A percentile compares a stretch with the other conserved stretches of the same genome.
Evolutionary conservation across 1,140 invertebrate genomes (phyloP).

Genomic region (Macrosteles quadrilineatus): DNA sequence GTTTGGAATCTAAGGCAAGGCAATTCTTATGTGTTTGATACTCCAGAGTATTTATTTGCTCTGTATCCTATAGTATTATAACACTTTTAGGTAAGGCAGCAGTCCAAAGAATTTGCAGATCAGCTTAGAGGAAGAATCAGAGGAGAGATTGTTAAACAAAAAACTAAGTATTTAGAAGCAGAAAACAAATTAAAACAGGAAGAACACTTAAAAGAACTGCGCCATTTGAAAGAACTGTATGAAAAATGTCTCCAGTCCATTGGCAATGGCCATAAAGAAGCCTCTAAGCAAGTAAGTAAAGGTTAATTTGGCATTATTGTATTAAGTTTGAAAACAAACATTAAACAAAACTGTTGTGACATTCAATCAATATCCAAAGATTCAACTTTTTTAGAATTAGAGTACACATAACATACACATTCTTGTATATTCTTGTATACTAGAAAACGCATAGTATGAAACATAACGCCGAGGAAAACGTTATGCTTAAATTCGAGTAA

Average conservation of each 20-base stretch:
- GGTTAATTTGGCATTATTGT: too few relatives aligned
- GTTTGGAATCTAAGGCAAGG: too few relatives aligned
- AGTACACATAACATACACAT: too few relatives aligned
- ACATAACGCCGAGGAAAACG: too few relatives aligned
- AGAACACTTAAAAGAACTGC: background rate
- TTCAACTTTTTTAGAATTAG: too few relatives aligned
- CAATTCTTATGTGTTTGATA: background rate
- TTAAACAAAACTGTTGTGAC: too few relatives aligned
- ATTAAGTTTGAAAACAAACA: too few relatives aligned
- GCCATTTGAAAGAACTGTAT: background rate
- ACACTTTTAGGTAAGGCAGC: background rate
- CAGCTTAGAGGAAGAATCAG: background rate
- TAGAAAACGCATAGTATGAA: too few relatives aligned
- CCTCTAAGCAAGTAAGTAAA: constrained; percentile 4
- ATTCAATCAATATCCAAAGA: too few relatives aligned
- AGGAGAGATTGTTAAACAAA: background rate
- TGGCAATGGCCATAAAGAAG: constrained; percentile 1
- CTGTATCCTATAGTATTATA: too few relatives aligned
- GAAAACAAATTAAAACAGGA: background rate
- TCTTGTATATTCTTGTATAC: too few relatives aligned
- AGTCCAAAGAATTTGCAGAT: constrained; percentile 8
- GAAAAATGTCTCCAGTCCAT: background rate
- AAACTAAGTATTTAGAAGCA: background rate
- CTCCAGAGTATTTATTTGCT: background rate
- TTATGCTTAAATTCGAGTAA: too few relatives aligned